Percentiles rank a stretch among this genome's conserved stretches.
Evolutionary conservation across 2,113 vertebrate genomes (phyloP).

Genomic region (Campylorhamphus procurvoides): DNA sequence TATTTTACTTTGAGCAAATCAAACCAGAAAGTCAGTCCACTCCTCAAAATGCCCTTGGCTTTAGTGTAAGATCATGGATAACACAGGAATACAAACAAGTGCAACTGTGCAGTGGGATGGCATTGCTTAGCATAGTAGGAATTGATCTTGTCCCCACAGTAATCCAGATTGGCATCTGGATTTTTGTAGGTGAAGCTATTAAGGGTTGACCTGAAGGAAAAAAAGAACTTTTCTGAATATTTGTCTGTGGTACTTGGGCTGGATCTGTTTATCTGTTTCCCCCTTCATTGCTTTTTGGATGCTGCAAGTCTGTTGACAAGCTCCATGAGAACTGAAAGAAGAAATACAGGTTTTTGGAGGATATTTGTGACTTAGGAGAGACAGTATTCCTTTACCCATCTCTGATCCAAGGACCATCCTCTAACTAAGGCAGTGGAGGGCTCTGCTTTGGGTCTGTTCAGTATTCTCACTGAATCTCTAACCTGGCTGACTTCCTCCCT

Average conservation of each 20-base stretch:
- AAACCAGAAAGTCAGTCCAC: not conserved
- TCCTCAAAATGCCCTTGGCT: not conserved
- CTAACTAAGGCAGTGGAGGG: not conserved
- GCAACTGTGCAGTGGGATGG: not conserved
- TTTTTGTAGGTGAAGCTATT: not conserved
- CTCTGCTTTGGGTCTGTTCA: not conserved
- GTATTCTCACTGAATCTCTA: not conserved
- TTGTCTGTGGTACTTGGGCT: not conserved
- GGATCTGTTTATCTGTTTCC: not conserved
- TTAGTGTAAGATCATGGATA: not conserved
- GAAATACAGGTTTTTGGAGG: not conserved
- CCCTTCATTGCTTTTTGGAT: not conserved
- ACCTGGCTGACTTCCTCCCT: not conserved
- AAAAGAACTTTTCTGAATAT: not conserved
- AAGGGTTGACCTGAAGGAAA: not conserved
- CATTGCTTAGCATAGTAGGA: not conserved
- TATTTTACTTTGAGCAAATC: not conserved
- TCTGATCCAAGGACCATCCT: not conserved
- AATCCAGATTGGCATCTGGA: not conserved
- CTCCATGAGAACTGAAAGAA: not conserved
- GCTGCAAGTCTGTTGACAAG: not conserved
- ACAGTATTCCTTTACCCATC: not conserved
- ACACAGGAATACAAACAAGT: not conserved
- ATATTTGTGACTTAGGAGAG: not conserved
- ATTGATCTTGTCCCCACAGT: not conserved